A percentile compares a stretch with the other conserved stretches of the same genome.
These are phyloP conservation scores for Carettochelys insculpta DNA, from an alignment of 2,113 vertebrate species.

Conservation along the genomic window DNA sequence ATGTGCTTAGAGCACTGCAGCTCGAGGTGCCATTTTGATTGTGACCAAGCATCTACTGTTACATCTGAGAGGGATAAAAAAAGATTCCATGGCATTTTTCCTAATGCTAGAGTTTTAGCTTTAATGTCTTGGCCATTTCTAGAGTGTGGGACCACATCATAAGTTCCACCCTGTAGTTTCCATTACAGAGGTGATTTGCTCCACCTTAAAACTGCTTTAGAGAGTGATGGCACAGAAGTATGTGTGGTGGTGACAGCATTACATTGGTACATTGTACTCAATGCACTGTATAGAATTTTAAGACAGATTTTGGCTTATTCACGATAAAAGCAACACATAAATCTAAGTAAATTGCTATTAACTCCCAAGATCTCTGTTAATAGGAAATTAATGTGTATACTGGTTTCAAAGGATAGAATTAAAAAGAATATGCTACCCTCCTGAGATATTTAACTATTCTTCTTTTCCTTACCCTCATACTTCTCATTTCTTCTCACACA, in stretches of 20 bases:
- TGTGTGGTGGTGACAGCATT: background rate
- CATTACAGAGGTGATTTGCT: background rate
- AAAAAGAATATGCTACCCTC: background rate
- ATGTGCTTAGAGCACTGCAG: background rate
- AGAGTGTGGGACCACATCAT: background rate
- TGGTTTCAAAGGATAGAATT: background rate
- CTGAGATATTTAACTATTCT: background rate
- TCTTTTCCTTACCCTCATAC: background rate
- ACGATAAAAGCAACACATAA: background rate
- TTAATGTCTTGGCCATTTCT: background rate
- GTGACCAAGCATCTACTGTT: constrained; percentile 2
- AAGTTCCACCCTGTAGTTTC: background rate
- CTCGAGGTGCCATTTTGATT: constrained; percentile 31
- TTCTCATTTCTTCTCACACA: background rate
- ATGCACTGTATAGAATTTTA: no score
- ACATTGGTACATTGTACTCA: background rate
- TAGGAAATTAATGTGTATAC: background rate
- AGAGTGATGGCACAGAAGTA: background rate
- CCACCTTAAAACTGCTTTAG: background rate
- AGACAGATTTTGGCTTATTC: background rate
- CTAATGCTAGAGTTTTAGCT: background rate
- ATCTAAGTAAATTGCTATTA: background rate
- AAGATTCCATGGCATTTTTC: background rate
- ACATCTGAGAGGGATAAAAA: background rate
- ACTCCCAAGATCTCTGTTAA: background rate